Evolutionary conservation across 1,140 invertebrate genomes (phyloP).

Genomic region (Conopomorpha cramerella): DNA sequence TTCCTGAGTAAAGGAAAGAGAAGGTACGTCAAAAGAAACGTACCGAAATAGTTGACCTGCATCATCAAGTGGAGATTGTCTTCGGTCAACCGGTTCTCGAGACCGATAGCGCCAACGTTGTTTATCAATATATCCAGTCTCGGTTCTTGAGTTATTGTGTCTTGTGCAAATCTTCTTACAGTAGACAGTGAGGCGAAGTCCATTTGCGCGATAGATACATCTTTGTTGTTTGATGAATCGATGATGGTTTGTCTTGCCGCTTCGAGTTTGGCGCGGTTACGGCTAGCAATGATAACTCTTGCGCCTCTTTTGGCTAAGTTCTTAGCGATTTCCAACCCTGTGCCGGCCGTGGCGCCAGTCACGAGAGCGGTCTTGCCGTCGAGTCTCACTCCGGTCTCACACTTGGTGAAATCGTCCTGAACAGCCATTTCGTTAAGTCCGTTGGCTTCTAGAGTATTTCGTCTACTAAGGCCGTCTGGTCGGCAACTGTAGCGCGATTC

Average conservation of each 20-base stretch:
- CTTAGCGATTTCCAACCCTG: constrained; percentile 76
- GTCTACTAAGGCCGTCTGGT: no score
- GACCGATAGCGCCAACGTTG: constrained; percentile 65
- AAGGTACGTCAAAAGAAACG: constrained; percentile 69
- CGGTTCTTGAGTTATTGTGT: constrained; percentile 40
- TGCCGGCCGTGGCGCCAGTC: constrained; percentile 81
- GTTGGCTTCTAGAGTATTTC: no score
- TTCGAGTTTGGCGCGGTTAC: constrained; percentile 61
- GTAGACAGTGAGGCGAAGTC: constrained; percentile 27
- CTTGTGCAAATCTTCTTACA: constrained; percentile 20
- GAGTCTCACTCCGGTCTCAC: no score
- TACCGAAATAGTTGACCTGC: constrained; percentile 70
- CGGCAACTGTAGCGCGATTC: no score
- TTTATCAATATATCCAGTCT: constrained; percentile 72
- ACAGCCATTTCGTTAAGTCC: no score
- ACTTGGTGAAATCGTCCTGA: no score
- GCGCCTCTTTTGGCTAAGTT: constrained; percentile 68
- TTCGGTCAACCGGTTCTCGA: constrained; percentile 40
- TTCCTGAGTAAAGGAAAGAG: constrained; percentile 56
- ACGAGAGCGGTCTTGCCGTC: constrained; percentile 73
- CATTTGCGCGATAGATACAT: constrained; percentile 23
- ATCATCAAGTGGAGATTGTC: constrained; percentile 66
- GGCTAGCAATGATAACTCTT: constrained; percentile 69
- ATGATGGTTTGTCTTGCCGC: constrained; percentile 33
- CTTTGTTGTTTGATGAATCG: constrained; percentile 18